Evolutionary conservation across 1,140 invertebrate species (phyloP).

Genomic region (Ips nitidus): DNA sequence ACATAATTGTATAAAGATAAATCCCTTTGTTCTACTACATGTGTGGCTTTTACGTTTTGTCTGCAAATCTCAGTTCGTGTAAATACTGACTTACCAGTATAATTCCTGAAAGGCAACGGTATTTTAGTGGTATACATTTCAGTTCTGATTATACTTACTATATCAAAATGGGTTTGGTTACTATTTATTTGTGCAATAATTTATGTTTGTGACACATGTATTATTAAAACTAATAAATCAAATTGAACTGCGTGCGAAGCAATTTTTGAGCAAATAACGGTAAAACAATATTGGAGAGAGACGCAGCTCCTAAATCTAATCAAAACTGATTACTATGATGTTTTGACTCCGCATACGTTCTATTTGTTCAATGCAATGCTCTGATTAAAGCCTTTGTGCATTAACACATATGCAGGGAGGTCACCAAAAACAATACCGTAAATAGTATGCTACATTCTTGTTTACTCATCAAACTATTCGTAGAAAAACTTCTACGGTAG

Average conservation of each 20-base stretch:
- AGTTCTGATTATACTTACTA: too few species aligned
- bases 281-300: too few species aligned
- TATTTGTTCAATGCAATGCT: conserved; percentile 47
- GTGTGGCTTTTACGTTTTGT: conserved; percentile 31
- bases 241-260: too few species aligned
- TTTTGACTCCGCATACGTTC: conserved; percentile 47
- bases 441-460: not conserved
- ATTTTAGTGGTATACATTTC: not conserved
- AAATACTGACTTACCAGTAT: conserved; percentile 14
- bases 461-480: not conserved
- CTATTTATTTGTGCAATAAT: too few species aligned
- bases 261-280: too few species aligned
- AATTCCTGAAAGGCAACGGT: not conserved
- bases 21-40: conserved; percentile 46
- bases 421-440: conserved; percentile 33
- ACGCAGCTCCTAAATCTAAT: conserved; percentile 45
- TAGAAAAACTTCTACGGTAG: not conserved
- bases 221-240: too few species aligned
- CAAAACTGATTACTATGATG: conserved; percentile 51
- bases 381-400: conserved; percentile 51
- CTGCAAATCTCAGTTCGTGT: conserved; percentile 22
- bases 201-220: too few species aligned
- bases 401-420: conserved; percentile 41
- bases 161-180: too few species aligned
- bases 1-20: conserved; percentile 50